Evolutionary conservation across 1,140 invertebrate genomes (phyloP).

Genomic region (Acromyrmex heyeri): DNA sequence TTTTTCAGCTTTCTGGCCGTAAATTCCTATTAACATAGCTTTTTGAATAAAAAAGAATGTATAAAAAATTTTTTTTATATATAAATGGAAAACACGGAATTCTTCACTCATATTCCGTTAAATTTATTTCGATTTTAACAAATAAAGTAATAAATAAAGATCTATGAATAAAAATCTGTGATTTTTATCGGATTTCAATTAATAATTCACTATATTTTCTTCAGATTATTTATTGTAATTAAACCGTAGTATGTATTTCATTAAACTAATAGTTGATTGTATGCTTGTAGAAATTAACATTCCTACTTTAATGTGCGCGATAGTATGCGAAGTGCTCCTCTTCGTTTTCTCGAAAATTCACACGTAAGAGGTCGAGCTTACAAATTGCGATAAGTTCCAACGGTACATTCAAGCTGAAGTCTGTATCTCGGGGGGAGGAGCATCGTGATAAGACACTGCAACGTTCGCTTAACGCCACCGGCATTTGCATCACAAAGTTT

Average conservation of each 20-base stretch:
- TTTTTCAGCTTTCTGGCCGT: neutral
- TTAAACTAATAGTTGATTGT: slow-evolving; percentile 10
- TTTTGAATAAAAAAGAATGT: neutral
- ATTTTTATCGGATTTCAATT: neutral
- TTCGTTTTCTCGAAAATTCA: slow-evolving; percentile 34
- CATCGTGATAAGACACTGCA: slow-evolving; percentile 52
- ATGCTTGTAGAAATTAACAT: slow-evolving; percentile 23
- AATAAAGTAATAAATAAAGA: neutral
- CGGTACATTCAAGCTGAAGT: slow-evolving; percentile 40
- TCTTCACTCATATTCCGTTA: neutral
- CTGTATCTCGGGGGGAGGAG: neutral
- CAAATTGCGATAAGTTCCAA: slow-evolving; percentile 53
- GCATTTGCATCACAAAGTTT: slow-evolving; percentile 49
- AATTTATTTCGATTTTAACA: slow-evolving; percentile 11
- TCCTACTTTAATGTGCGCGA: slow-evolving; percentile 4
- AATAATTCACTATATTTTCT: neutral
- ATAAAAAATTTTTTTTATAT: neutral
- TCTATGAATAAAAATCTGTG: neutral
- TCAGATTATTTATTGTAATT: neutral
- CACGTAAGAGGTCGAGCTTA: slow-evolving; percentile 38
- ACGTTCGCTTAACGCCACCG: slow-evolving; percentile 33
- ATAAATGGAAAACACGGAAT: neutral
- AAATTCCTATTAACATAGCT: neutral
- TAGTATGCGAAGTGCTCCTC: neutral
- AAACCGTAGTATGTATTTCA: neutral